Evolutionary conservation across 2,113 vertebrate species (phyloP).

Genomic region (Hemichromis elongatus): DNA sequence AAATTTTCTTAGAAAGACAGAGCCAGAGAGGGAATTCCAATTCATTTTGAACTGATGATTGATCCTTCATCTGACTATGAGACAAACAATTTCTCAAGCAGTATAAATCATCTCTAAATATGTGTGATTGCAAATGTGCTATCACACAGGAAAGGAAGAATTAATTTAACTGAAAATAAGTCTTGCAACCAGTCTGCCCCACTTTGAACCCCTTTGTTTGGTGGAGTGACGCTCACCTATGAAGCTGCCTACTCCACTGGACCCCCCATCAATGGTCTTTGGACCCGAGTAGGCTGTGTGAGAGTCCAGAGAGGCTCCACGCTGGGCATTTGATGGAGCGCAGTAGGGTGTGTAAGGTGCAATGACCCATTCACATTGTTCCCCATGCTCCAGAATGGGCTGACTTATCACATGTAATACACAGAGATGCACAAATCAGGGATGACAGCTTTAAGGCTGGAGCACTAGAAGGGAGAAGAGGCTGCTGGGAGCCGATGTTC

Average conservation of each 20-base stretch:
- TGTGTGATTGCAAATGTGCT: conserved; percentile 4
- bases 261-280: conserved; percentile 20
- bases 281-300: conserved; percentile 31
- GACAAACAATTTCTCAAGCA: background rate
- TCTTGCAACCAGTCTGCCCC: conserved; percentile 49
- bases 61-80: background rate
- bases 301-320: conserved; percentile 74
- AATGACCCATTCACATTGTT: conserved; percentile 79
- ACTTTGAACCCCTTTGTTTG: conserved; percentile 41
- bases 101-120: conserved; percentile 26
- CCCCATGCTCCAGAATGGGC: conserved; percentile 80
- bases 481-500: conserved; percentile 38
- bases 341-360: conserved; percentile 84
- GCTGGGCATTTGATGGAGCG: conserved; percentile 86
- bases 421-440: conserved; percentile 76
- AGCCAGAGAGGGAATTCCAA: background rate
- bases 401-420: conserved; percentile 84
- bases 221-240: conserved; percentile 47
- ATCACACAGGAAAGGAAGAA: background rate
- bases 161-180: conserved; percentile 46
- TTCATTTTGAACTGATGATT: background rate
- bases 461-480: conserved; percentile 61
- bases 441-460: conserved; percentile 75
- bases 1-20: background rate
- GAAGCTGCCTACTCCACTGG: conserved; percentile 7